Base-by-base conservation (phyloP, 2,888 invertebrate genomes). In the Phoronis australis region DNA sequence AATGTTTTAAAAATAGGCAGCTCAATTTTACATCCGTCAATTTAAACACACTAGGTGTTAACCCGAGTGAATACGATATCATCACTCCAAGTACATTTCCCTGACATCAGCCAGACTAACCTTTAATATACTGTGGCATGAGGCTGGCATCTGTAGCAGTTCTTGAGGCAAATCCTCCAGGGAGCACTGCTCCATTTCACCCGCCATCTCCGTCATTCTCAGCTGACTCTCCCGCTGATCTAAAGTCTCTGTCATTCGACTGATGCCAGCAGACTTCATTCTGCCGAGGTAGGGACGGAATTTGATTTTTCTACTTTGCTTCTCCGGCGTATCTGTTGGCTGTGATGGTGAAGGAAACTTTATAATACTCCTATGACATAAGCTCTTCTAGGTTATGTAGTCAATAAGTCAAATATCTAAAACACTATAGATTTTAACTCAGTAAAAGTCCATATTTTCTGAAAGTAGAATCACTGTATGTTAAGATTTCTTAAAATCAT, bases 61-160 rank as follows among this genome's bases (percentile, higher is more conserved):
- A n/a, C n/a, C n/a, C n/a, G n/a, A n/a, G n/a, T n/a, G n/a, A n/a
- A n/a, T n/a, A n/a, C n/a, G n/a, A n/a, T n/a, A n/a, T n/a, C n/a
- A n/a, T n/a, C n/a, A n/a, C n/a, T n/a, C n/a, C n/a, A n/a, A n/a
- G n/a, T n/a, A n/a, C n/a, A n/a, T n/a, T n/a, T n/a, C n/a, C n/a
- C n/a, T n/a, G n/a, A n/a, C n/a, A n/a, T n/a, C n/a, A n/a, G n/a
- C n/a, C n/a, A n/a, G n/a, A n/a, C n/a, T n/a, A 57, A 72, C 71
- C 60, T 65, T 68, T 4, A 73, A 50, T 47, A 71, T 62, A 37
- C 68, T 69, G 47, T 69, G 68, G 56, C 71, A 71, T 22, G 71
- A 69, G 21, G 60, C 60, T 15, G 73, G 71, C 68, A 71, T 69
- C n/a, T 65, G 64, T 4, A 66, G 54, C 4, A 61, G 9, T 1